These are phyloP conservation scores for Macrosiphum euphorbiae DNA, from an alignment of 2,888 invertebrate genomes.

Conservation along the genomic window DNA sequence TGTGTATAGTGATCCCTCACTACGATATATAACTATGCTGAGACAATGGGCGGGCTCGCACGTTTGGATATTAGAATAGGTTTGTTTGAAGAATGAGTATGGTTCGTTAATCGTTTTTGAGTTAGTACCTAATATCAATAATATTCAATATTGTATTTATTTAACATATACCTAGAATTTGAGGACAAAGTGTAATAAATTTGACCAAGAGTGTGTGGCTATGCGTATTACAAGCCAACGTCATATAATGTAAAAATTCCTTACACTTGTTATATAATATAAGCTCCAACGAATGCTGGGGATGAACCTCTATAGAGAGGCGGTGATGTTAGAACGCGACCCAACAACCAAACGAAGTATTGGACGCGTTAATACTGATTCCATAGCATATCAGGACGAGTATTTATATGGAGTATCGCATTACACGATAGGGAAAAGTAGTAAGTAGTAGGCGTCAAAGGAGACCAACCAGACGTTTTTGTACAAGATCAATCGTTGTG, in stretches of 20 bases:
- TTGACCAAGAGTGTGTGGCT: background rate
- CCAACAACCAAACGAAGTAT: background rate
- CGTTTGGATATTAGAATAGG: background rate
- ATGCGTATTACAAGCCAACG: background rate
- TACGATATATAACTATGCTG: background rate
- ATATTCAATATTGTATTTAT: background rate
- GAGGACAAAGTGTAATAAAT: background rate
- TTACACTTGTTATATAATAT: too few relatives aligned
- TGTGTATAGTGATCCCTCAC: background rate
- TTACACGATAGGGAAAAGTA: background rate
- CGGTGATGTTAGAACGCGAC: background rate
- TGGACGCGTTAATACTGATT: background rate
- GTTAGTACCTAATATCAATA: background rate
- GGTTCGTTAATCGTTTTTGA: too few relatives aligned
- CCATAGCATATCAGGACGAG: background rate
- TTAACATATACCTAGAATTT: background rate
- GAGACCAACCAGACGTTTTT: background rate
- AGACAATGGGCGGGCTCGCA: background rate
- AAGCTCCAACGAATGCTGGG: too few relatives aligned
- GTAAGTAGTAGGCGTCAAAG: background rate
- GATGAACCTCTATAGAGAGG: too few relatives aligned
- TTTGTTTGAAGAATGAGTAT: background rate
- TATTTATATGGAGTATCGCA: background rate
- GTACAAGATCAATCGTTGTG: too few relatives aligned
- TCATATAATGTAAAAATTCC: too few relatives aligned